These are phyloP conservation scores for Amphipyra berbera DNA, from an alignment of 2,888 invertebrate genomes.

Conservation along the genomic window DNA sequence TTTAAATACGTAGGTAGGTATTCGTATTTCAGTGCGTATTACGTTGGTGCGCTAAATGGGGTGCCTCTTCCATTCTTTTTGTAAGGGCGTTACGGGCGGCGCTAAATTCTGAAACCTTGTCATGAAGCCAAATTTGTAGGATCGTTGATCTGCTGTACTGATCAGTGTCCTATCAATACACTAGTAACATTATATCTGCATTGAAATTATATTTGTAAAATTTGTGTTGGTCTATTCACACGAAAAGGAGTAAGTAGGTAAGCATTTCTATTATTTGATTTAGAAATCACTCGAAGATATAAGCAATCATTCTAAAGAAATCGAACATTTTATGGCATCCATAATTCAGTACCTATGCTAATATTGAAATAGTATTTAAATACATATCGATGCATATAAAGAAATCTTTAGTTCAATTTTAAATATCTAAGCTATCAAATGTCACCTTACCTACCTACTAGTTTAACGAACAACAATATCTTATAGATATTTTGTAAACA, in stretches of 20 bases:
- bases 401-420: neutral
- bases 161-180: conserved; percentile 16
- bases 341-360: too few relatives aligned
- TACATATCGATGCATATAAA: neutral
- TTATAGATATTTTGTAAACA: conserved; percentile 13
- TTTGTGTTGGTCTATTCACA: too few relatives aligned
- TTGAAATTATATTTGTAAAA: too few relatives aligned
- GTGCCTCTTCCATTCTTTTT: conserved; percentile 21
- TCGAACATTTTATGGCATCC: too few relatives aligned
- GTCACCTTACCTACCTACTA: conserved; percentile 11
- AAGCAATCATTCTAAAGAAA: neutral
- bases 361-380: neutral
- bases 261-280: too few relatives aligned
- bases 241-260: too few relatives aligned
- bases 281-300: neutral
- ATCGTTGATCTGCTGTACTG: conserved; percentile 17
- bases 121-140: conserved; percentile 45
- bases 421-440: neutral
- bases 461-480: neutral
- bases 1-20: conserved; percentile 1
- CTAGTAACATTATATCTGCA: too few relatives aligned
- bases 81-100: conserved; percentile 41
- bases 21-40: conserved; percentile 1
- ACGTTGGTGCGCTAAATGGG: neutral
- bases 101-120: conserved; percentile 34